Percentiles rank a stretch among this genome's conserved stretches.
These are phyloP conservation scores for Tenualosa thibaudeaui DNA, from an alignment of 2,797 vertebrate genomes.

Conservation along the genomic window DNA sequence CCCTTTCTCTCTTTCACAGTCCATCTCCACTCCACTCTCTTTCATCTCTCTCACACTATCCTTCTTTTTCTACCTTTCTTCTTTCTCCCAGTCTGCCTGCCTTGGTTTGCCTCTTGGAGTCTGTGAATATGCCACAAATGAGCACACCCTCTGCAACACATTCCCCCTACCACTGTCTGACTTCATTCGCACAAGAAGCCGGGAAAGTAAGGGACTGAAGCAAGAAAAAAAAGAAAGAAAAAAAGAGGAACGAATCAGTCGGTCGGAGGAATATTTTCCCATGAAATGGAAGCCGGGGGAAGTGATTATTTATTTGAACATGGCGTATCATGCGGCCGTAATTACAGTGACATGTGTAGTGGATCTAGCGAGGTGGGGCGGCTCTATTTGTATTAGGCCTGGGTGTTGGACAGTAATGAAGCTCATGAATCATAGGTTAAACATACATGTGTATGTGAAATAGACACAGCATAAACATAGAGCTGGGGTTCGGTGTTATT, in stretches of 20 bases:
- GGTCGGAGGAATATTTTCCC: slow-evolving; percentile 38
- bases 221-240: background rate
- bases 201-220: background rate
- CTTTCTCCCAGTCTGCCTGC: background rate
- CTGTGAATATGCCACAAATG: background rate
- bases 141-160: background rate
- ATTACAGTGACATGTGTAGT: slow-evolving; percentile 45
- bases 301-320: slow-evolving; percentile 52
- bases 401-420: slow-evolving; percentile 45
- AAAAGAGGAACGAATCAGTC: background rate
- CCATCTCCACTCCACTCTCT: background rate
- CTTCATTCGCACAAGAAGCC: background rate
- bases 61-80: background rate
- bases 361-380: slow-evolving; percentile 27
- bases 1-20: background rate
- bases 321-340: slow-evolving; percentile 37
- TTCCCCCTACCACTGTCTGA: background rate
- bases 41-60: background rate
- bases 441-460: slow-evolving; percentile 47
- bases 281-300: slow-evolving; percentile 40
- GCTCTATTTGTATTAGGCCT: slow-evolving; percentile 40
- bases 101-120: background rate
- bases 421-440: slow-evolving; percentile 54
- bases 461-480: slow-evolving; percentile 36
- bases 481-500: slow-evolving; percentile 33